Percentiles rank a stretch among this genome's conserved stretches.
Evolutionary conservation across 2,888 invertebrate genomes (phyloP).

Genomic region (Platycheirus rosarum): DNA sequence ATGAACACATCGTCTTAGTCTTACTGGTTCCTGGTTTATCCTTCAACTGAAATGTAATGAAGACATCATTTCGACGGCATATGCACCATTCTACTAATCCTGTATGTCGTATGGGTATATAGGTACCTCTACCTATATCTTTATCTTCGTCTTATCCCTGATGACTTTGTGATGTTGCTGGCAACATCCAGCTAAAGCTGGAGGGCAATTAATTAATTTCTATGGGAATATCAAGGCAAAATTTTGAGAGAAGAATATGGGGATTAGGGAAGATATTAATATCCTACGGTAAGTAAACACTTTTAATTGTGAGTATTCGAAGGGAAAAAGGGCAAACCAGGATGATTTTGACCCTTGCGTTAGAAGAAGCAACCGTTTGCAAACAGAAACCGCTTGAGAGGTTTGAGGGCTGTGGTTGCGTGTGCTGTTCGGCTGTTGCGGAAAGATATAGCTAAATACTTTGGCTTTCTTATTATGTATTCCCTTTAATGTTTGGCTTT

Average conservation of each 20-base stretch:
- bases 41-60: slow-evolving; percentile 18
- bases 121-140: not conserved
- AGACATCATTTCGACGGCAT: slow-evolving; percentile 3
- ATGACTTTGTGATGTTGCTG: slow-evolving; percentile 52
- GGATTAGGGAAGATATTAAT: slow-evolving; percentile 36
- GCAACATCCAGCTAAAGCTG: no score
- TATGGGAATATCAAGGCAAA: slow-evolving; percentile 53
- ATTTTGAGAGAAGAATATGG: not conserved
- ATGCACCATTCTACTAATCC: not conserved
- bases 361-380: not conserved
- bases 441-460: not conserved
- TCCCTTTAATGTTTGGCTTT: slow-evolving; percentile 16
- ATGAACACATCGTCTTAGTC: slow-evolving; percentile 17
- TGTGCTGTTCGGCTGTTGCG: not conserved
- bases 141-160: slow-evolving; percentile 13
- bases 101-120: not conserved
- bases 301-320: slow-evolving; percentile 49
- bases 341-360: slow-evolving; percentile 21
- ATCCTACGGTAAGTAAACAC: slow-evolving; percentile 22
- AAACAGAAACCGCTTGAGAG: not conserved
- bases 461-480: slow-evolving; percentile 10
- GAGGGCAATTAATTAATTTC: slow-evolving; percentile 68
- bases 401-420: slow-evolving; percentile 14
- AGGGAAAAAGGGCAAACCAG: slow-evolving; percentile 23
- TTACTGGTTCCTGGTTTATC: slow-evolving; percentile 29